These are phyloP conservation scores for Onychorhynchus coronatus DNA, from an alignment of 2,113 vertebrate species.

Conservation along the genomic window DNA sequence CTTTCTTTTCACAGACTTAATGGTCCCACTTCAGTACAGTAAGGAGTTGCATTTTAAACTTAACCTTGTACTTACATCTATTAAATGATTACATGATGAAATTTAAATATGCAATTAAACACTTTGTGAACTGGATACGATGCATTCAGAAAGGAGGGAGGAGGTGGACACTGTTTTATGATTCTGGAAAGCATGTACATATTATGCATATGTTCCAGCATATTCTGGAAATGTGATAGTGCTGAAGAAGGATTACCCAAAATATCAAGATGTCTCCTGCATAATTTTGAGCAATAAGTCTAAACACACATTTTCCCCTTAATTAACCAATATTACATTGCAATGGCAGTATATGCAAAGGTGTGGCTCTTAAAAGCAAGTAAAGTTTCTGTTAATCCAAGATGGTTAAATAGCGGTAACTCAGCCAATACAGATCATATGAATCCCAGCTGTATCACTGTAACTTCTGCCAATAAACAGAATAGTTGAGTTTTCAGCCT, in stretches of 20 bases:
- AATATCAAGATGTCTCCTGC: neutral
- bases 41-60: neutral
- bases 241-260: neutral
- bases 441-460: conserved; percentile 24
- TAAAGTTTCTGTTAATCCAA: conserved; percentile 39
- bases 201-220: neutral
- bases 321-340: neutral
- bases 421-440: neutral
- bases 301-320: neutral
- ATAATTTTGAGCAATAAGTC: neutral
- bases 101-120: conserved; percentile 18
- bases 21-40: neutral
- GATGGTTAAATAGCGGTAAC: conserved; percentile 20
- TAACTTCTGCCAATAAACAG: conserved; percentile 20
- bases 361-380: neutral
- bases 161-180: neutral
- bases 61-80: neutral
- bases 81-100: neutral
- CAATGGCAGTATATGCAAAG: neutral
- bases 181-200: neutral
- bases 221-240: neutral
- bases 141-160: neutral
- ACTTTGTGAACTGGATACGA: neutral
- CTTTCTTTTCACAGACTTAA: conserved; percentile 9
- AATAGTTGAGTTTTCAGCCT: neutral